Conservation (phyloP, 2,113 vertebrate species). For the Pachypanchax playfairii region DNA sequence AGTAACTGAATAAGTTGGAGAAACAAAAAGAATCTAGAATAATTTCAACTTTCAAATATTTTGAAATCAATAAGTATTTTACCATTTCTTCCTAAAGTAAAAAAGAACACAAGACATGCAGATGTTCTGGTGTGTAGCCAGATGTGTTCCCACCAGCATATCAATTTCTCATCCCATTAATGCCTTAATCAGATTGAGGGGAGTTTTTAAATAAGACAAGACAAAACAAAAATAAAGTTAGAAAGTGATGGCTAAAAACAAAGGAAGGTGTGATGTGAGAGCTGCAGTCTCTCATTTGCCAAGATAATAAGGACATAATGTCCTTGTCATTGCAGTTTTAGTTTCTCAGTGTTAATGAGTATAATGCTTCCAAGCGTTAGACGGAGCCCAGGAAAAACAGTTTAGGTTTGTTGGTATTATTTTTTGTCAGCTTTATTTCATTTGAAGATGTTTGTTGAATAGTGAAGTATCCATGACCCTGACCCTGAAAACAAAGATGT, state of each 20-base stretch:
- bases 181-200: slow-evolving; percentile 66
- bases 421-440: not conserved
- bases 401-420: slow-evolving; percentile 6
- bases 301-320: slow-evolving; percentile 14
- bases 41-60: not conserved
- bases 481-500: slow-evolving; percentile 3
- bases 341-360: slow-evolving; percentile 17
- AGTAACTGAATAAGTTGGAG: not conserved
- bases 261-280: slow-evolving; percentile 39
- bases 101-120: slow-evolving; percentile 39
- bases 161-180: slow-evolving; percentile 72
- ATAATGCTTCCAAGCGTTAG: slow-evolving; percentile 13
- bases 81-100: slow-evolving; percentile 4
- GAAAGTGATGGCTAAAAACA: slow-evolving; percentile 47
- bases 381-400: not conserved
- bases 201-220: slow-evolving; percentile 57
- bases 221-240: slow-evolving; percentile 19
- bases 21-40: not conserved
- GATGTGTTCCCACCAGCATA: slow-evolving; percentile 30
- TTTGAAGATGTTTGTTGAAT: slow-evolving; percentile 22
- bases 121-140: slow-evolving; percentile 29
- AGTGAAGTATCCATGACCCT: no score
- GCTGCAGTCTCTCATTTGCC: not conserved
- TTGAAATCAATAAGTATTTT: not conserved
- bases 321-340: slow-evolving; percentile 27